A percentile compares a stretch with the other conserved stretches of the same genome.
Evolutionary conservation across 2,888 invertebrate species (phyloP).

Genomic region (Helobdella robusta): DNA sequence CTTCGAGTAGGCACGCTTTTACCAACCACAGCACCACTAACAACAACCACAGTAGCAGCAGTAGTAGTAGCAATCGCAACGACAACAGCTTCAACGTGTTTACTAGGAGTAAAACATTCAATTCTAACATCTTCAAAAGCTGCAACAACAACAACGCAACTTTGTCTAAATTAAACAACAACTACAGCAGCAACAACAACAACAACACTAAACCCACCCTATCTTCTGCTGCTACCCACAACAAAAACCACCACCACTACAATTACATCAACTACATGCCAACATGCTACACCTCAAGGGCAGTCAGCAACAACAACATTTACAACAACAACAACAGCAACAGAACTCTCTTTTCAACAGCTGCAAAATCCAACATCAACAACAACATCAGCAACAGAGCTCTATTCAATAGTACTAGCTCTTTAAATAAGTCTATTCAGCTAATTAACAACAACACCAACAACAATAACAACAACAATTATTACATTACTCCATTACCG

Average conservation of each 20-base stretch:
- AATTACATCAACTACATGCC: too few relatives aligned
- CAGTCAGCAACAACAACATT: not conserved
- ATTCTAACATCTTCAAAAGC: not conserved
- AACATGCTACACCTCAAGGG: too few relatives aligned
- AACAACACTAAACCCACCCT: too few relatives aligned
- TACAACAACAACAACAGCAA: slow-evolving; percentile 5
- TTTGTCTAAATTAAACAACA: not conserved
- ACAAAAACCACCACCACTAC: too few relatives aligned
- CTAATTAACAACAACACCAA: not conserved
- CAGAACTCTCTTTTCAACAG: too few relatives aligned
- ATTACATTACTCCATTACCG: not conserved
- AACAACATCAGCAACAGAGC: too few relatives aligned
- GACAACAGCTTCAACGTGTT: not conserved
- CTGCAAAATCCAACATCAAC: not conserved
- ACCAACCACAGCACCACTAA: too few relatives aligned
- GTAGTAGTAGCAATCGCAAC: not conserved
- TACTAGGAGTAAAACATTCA: not conserved
- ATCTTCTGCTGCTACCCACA: too few relatives aligned
- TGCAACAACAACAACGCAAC: not conserved
- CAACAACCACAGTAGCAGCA: too few relatives aligned
- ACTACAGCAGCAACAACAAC: not conserved
- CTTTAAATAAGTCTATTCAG: too few relatives aligned
- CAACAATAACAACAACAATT: not conserved
- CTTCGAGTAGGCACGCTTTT: too few relatives aligned
- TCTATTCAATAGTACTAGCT: too few relatives aligned